A percentile compares a stretch with the other conserved stretches of the same genome.
phyloP scores from a whole-genome alignment of 2,888 invertebrate genomes.

The Oscheius sp. region DNA sequence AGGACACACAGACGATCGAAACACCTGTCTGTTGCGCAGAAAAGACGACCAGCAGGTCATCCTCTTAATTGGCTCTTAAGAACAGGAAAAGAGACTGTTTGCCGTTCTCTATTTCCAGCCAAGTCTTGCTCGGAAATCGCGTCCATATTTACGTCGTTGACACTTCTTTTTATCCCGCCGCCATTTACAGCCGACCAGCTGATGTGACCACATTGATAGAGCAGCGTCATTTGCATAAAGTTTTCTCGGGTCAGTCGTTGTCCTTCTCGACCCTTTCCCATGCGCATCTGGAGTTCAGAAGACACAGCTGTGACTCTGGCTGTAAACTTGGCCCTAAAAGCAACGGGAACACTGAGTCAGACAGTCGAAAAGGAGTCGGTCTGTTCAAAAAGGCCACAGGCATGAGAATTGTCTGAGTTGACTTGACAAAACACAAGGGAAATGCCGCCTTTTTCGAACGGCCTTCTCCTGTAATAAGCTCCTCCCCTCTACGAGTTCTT shows the following conservation, averaged over 20 bases:
- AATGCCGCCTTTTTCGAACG: background rate
- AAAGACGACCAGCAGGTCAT: conserved; percentile 7
- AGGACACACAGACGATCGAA: conserved; percentile 12
- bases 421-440: background rate
- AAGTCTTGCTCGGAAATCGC: background rate
- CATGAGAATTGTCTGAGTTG: too few relatives aligned
- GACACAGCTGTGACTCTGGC: background rate
- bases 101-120: background rate
- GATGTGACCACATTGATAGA: conserved; percentile 9
- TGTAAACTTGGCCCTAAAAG: conserved; percentile 12
- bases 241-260: conserved; percentile 6
- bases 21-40: conserved; percentile 30
- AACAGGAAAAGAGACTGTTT: background rate
- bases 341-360: background rate
- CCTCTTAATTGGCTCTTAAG: background rate
- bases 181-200: conserved; percentile 23
- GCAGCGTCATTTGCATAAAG: conserved; percentile 25
- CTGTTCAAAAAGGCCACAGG: too few relatives aligned
- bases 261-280: background rate
- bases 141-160: conserved; percentile 23
- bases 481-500: background rate
- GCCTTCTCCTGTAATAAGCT: background rate
- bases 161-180: conserved; percentile 22
- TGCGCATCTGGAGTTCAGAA: conserved; percentile 6
- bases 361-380: too few relatives aligned